Conservation (phyloP, 2,113 vertebrate genomes). For the Ploceus nigricollis region DNA sequence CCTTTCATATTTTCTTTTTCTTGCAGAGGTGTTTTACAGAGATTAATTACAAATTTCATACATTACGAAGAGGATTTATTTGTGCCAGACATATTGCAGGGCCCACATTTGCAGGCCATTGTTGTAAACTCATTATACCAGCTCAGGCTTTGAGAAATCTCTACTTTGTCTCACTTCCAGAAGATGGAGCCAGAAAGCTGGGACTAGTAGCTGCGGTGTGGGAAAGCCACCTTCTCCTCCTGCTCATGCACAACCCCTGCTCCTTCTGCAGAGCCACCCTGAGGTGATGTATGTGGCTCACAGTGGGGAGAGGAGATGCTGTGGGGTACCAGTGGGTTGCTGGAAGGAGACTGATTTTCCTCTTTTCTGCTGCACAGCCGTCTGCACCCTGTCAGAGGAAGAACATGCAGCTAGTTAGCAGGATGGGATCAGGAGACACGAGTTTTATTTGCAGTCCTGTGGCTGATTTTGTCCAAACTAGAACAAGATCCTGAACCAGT, state of each 20-base stretch:
- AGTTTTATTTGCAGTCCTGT: background rate
- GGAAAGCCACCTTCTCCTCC: background rate
- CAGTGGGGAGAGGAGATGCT: background rate
- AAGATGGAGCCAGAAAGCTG: constrained; percentile 64
- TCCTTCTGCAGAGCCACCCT: background rate
- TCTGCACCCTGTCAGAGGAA: background rate
- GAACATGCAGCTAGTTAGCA: background rate
- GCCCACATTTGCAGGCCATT: background rate
- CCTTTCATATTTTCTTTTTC: background rate
- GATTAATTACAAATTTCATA: background rate
- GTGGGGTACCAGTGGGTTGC: background rate
- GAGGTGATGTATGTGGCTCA: background rate
- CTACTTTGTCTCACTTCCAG: constrained; percentile 35
- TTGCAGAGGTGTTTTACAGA: background rate
- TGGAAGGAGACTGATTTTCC: background rate
- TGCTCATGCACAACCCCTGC: background rate
- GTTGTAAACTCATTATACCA: rapidly evolving
- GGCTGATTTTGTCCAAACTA: background rate
- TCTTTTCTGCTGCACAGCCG: background rate
- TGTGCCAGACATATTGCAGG: background rate
- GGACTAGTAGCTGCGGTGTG: background rate
- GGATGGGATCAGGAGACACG: rapidly evolving
- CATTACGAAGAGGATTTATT: background rate
- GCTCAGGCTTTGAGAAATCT: background rate
- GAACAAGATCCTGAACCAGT: background rate